Evolutionary conservation across 1,140 invertebrate species (phyloP).

Genomic region (Drosophila orena): DNA sequence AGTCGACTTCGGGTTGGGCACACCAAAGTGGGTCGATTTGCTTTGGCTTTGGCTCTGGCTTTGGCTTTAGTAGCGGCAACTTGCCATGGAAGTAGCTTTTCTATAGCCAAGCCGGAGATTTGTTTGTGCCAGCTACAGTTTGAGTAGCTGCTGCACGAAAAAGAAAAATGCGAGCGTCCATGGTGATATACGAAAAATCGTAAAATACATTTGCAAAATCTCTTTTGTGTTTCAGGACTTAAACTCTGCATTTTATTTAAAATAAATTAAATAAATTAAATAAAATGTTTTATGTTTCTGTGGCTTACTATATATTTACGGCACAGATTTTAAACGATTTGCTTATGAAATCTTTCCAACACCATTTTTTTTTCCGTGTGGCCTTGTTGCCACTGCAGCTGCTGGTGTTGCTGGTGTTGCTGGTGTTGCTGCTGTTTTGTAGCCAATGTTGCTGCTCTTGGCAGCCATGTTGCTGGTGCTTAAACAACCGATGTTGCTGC

Average conservation of each 20-base stretch:
- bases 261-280: no score
- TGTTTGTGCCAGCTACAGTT: slow-evolving; percentile 6
- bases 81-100: slow-evolving; percentile 23
- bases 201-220: no score
- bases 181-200: neutral
- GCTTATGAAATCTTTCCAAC: no score
- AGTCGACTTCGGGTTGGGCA: slow-evolving; percentile 17
- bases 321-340: neutral
- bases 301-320: no score
- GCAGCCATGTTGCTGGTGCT: slow-evolving; percentile 26
- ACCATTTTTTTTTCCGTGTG: neutral
- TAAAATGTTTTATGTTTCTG: no score
- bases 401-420: slow-evolving; percentile 19
- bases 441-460: slow-evolving; percentile 16
- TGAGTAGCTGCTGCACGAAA: neutral
- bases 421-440: slow-evolving; percentile 8
- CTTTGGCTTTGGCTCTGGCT: slow-evolving; percentile 22
- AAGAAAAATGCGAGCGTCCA: neutral
- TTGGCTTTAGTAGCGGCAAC: slow-evolving; percentile 17
- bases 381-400: slow-evolving; percentile 8
- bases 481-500: slow-evolving; percentile 33
- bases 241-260: no score
- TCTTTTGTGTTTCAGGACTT: no score
- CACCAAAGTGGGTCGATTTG: slow-evolving; percentile 56
- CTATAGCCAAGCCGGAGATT: slow-evolving; percentile 6